Evolutionary conservation across 1,140 invertebrate genomes (phyloP).

Genomic region (Heliconius melpomene): DNA sequence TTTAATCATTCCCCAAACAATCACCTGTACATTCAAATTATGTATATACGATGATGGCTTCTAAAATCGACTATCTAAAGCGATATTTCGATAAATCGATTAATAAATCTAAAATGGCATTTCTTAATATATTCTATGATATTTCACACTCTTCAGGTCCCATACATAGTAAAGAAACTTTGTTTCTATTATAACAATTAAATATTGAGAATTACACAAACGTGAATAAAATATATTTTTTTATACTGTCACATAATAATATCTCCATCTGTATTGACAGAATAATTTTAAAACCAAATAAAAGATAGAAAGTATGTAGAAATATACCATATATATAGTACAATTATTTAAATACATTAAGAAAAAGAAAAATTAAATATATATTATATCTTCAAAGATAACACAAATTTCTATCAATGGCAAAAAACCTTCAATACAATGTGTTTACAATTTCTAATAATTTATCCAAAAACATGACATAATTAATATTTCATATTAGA

Average conservation of each 20-base stretch:
- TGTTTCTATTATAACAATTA: slow-evolving; percentile 20
- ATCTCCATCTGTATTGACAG: background rate
- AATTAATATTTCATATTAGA: too few relatives aligned
- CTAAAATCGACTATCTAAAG: background rate
- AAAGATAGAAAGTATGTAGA: too few relatives aligned
- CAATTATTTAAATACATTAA: background rate
- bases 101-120: slow-evolving; percentile 29
- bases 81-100: background rate
- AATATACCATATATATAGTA: too few relatives aligned
- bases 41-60: too few relatives aligned
- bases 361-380: background rate
- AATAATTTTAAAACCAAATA: too few relatives aligned
- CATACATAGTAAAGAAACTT: slow-evolving; percentile 29
- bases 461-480: background rate
- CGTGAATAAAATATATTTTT: background rate
- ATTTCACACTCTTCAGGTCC: slow-evolving; percentile 36
- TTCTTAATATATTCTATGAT: slow-evolving; percentile 25
- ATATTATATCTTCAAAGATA: background rate
- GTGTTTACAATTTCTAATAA: background rate
- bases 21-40: too few relatives aligned
- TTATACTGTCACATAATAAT: background rate
- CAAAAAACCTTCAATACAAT: background rate
- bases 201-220: slow-evolving; percentile 3
- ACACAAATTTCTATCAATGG: background rate
- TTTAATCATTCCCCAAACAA: too few relatives aligned